A percentile compares a stretch with the other conserved stretches of the same genome.
These are phyloP conservation scores for Pelodytes ibericus DNA, from an alignment of 2,797 vertebrate genomes.

Conservation along the genomic window DNA sequence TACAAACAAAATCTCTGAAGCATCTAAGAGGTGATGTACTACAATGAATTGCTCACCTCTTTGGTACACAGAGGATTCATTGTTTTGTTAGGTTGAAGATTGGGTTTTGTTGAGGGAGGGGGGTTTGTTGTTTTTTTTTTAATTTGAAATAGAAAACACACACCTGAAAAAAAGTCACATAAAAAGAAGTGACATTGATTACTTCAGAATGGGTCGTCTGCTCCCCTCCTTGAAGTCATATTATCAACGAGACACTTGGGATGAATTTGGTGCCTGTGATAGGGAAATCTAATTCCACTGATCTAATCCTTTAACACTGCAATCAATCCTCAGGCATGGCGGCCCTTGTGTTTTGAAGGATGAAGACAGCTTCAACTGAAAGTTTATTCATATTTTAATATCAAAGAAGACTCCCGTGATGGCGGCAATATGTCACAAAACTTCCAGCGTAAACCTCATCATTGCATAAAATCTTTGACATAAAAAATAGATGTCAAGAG, in stretches of 20 bases:
- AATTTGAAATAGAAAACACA: conserved; percentile 30
- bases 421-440: conserved; percentile 33
- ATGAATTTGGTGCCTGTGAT: conserved; percentile 41
- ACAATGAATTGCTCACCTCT: no score
- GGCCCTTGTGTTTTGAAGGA: conserved; percentile 50
- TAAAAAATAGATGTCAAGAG: conserved; percentile 54
- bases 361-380: conserved; percentile 52
- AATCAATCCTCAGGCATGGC: conserved; percentile 40
- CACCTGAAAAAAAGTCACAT: conserved; percentile 29
- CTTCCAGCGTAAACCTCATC: conserved; percentile 56
- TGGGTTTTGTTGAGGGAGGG: no score
- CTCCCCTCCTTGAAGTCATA: conserved; percentile 45
- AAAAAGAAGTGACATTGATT: conserved; percentile 51
- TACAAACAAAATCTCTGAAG: no score
- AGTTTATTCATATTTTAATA: conserved; percentile 53
- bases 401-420: conserved; percentile 44
- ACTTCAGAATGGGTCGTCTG: conserved; percentile 47
- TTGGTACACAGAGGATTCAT: no score
- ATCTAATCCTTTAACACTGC: conserved; percentile 54
- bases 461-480: conserved; percentile 52
- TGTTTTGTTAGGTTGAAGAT: no score
- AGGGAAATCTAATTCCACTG: conserved; percentile 55
- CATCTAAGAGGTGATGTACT: no score
- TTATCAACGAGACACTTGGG: conserved; percentile 51
- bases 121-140: no score